Evolutionary conservation across 2,888 invertebrate species (phyloP), one percentile per base, ranked within the genome.

Genomic region (Drosophila siamana): DNA sequence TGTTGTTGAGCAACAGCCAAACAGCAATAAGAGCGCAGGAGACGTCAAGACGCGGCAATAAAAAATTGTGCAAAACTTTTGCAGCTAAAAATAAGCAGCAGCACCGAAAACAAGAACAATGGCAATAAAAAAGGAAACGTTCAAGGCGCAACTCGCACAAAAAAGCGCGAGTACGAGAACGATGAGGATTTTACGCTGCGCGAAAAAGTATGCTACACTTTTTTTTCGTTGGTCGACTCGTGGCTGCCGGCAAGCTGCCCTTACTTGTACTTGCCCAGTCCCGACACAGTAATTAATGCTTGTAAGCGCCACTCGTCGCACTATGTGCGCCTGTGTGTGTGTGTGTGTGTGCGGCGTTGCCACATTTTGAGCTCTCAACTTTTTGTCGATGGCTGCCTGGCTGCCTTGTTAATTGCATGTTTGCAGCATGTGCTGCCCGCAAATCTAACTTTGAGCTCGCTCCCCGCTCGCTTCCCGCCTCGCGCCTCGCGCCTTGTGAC

Each of bases 341-440:
- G 44, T 46, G 48, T 41, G 52, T 47, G 57, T 30, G 47, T 16
- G 19, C 19, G 54, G 71, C 48, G 63, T 71, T 83, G 80, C 76
- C 67, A 86, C 57, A 75, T 62, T 24, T 26, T 54, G 59, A 28
- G 44, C 24, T 47, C 28, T 60, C 46, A 43, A 69, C 36, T 77
- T 66, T 61, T 63, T 36, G 61, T 66, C 43, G 61, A 50, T 44
- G 26, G 48, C 59, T 61, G 83, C 24, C n/a, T 44, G 26, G 48
- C 59, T 33, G 33, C 33, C 57, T 71, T 87, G 79, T 89, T 83
- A 87, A 85, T 89, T 89, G 89, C 88, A 74, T 78, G 89, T 74
- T 80, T 30, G 22, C 67, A 66, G 57, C 82, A 84, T 69, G 85
- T 78, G 89, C 74, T 74, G 36, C 55, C 71, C 51, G 16, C 16